Evolutionary conservation across 2,888 invertebrate genomes (phyloP).

Genomic region (Ceraclea dissimilis): DNA sequence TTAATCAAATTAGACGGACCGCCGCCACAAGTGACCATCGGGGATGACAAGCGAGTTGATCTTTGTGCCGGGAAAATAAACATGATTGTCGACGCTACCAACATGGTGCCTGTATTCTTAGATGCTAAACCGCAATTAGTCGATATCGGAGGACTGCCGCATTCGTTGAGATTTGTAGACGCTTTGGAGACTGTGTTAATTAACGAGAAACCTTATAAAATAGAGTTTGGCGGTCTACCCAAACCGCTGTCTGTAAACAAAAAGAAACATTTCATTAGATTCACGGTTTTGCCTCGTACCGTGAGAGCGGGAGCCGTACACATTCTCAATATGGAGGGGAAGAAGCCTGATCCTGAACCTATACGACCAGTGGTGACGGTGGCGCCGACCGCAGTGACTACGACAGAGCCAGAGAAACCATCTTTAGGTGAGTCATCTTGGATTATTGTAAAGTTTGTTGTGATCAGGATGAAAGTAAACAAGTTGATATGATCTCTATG

Average conservation of each 20-base stretch:
- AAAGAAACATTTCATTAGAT: slow-evolving; percentile 71
- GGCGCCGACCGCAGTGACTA: not conserved
- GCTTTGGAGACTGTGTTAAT: slow-evolving; percentile 67
- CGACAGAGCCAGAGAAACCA: not conserved
- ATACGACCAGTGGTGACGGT: not conserved
- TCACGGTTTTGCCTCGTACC: slow-evolving; percentile 69
- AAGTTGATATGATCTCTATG: no score
- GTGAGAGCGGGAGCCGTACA: slow-evolving; percentile 62
- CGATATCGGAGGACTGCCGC: slow-evolving; percentile 60
- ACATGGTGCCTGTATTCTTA: slow-evolving; percentile 71
- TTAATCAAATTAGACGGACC: slow-evolving; percentile 81
- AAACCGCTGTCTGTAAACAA: slow-evolving; percentile 68
- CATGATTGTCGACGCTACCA: slow-evolving; percentile 72
- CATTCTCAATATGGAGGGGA: slow-evolving; percentile 68
- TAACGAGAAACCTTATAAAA: slow-evolving; percentile 68
- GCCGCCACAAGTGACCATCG: slow-evolving; percentile 89
- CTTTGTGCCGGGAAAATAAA: slow-evolving; percentile 79
- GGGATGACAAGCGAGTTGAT: slow-evolving; percentile 67
- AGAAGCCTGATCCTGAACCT: not conserved
- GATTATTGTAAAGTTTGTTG: no score
- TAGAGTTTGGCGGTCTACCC: slow-evolving; percentile 79
- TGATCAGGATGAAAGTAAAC: no score
- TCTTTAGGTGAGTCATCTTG: not conserved
- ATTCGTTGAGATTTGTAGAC: slow-evolving; percentile 74
- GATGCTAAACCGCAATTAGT: slow-evolving; percentile 80